These are phyloP conservation scores for Myrmophylax atrothorax DNA, from an alignment of 2,113 vertebrate species.

Conservation along the genomic window DNA sequence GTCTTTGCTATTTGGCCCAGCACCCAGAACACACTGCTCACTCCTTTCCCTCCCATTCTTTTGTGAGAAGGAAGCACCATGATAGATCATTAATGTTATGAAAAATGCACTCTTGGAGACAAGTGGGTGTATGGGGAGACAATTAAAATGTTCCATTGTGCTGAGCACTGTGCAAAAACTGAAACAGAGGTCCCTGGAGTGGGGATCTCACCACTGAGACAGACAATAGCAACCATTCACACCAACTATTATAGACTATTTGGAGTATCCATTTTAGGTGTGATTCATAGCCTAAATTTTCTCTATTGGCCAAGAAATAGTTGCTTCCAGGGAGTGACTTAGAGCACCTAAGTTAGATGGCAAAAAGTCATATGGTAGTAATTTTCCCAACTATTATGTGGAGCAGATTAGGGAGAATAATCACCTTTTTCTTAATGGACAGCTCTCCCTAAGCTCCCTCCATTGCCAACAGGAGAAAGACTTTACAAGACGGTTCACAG, in stretches of 20 bases:
- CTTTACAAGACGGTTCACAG: background rate
- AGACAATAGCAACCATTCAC: constrained; percentile 41
- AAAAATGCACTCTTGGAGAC: background rate
- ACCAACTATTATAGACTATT: constrained; percentile 16
- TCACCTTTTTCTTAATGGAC: background rate
- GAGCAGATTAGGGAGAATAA: background rate
- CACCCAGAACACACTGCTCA: background rate
- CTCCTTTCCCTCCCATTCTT: background rate
- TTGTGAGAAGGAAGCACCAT: background rate
- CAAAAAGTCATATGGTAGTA: background rate
- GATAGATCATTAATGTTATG: background rate
- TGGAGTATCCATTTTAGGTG: background rate
- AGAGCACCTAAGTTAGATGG: constrained; percentile 21
- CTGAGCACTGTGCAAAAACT: background rate
- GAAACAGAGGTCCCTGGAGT: constrained; percentile 16
- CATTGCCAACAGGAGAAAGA: background rate
- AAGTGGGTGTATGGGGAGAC: background rate
- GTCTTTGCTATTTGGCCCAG: background rate
- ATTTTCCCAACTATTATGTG: background rate
- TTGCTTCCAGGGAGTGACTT: constrained; percentile 22
- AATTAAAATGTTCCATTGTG: constrained; percentile 53
- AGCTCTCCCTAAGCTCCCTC: background rate
- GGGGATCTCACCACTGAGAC: background rate
- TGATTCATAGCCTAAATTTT: constrained; percentile 19
- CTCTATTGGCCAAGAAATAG: background rate